Percentiles rank a stretch among this genome's conserved stretches.
phyloP scores from a whole-genome alignment of 2,797 vertebrate genomes.

The Tangara arthus region DNA sequence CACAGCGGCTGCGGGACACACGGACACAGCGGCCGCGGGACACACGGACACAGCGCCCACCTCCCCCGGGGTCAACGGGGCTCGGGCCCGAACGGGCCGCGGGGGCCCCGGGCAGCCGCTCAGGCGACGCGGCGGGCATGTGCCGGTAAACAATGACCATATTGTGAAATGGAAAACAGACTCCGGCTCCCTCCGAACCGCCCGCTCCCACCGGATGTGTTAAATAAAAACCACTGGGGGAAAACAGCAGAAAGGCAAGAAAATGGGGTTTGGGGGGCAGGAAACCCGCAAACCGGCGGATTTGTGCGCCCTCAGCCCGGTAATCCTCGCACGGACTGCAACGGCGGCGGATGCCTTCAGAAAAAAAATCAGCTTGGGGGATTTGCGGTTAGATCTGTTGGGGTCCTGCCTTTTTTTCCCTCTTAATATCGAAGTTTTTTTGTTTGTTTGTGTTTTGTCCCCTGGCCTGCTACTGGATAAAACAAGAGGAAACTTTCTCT shows the following conservation, averaged over 20 bases:
- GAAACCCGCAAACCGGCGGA: neutral
- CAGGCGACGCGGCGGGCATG: neutral
- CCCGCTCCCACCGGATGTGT: constrained; percentile 34
- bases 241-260: constrained; percentile 12
- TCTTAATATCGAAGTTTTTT: neutral
- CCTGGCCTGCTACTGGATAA: neutral
- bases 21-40: neutral
- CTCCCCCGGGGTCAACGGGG: neutral
- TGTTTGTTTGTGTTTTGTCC: fast-evolving
- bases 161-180: constrained; percentile 58
- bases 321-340: neutral
- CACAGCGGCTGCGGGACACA: too few species aligned
- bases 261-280: neutral
- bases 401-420: neutral
- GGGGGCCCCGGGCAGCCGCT: neutral
- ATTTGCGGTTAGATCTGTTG: neutral
- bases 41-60: neutral
- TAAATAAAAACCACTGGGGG: constrained; percentile 44
- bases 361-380: neutral
- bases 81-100: neutral
- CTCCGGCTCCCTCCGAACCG: neutral
- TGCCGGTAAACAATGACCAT: constrained; percentile 57
- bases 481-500: neutral
- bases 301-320: neutral
- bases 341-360: neutral